These are phyloP conservation scores for Melieria picta DNA, from an alignment of 2,888 invertebrate species.

Conservation along the genomic window DNA sequence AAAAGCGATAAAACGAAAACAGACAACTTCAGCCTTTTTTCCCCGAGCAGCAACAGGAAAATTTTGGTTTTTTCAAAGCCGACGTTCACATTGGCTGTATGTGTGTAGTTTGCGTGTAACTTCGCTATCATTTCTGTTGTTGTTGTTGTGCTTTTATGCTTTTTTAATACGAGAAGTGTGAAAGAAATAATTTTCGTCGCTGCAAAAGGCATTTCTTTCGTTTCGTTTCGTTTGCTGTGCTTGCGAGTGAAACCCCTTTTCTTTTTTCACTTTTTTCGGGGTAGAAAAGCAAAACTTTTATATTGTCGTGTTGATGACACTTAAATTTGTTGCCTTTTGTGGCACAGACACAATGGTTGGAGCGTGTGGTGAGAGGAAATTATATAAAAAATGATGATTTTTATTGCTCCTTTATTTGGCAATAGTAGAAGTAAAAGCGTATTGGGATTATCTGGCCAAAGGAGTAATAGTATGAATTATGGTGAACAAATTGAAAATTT, in stretches of 20 bases:
- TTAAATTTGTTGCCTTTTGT: constrained; percentile 39
- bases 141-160: constrained; percentile 54
- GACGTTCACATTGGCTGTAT: constrained; percentile 32
- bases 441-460: no score
- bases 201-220: constrained; percentile 17
- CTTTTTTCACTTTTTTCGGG: background rate
- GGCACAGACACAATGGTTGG: background rate
- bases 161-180: constrained; percentile 59
- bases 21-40: constrained; percentile 5
- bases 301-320: constrained; percentile 34
- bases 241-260: constrained; percentile 30
- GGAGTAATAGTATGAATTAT: no score
- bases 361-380: no score
- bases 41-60: background rate
- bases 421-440: no score
- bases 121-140: constrained; percentile 51
- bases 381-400: no score
- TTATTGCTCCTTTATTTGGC: no score
- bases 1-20: constrained; percentile 12
- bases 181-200: constrained; percentile 42
- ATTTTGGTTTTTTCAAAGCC: constrained; percentile 36
- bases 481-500: no score
- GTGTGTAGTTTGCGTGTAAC: constrained; percentile 46
- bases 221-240: constrained; percentile 18
- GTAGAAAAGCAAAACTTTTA: constrained; percentile 16